A percentile compares a stretch with the other conserved stretches of the same genome.
These are phyloP conservation scores for Drosophila ambigua DNA, from an alignment of 1,140 invertebrate genomes.

Conservation along the genomic window DNA sequence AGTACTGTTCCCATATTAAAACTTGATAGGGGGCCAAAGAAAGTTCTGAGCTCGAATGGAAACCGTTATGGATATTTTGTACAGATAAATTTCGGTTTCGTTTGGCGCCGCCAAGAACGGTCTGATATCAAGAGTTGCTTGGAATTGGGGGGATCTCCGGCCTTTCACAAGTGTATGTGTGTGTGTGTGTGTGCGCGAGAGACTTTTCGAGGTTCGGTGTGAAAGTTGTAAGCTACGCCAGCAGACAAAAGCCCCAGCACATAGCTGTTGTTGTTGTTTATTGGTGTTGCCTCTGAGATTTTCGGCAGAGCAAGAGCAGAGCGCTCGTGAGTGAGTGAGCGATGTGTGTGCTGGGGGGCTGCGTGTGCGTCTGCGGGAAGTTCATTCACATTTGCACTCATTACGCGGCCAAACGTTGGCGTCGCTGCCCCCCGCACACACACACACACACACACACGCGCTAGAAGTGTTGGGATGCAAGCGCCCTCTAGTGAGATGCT, in stretches of 20 bases:
- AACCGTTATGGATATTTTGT: conserved; percentile 35
- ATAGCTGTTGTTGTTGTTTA: conserved; percentile 24
- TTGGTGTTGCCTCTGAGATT: conserved; percentile 47
- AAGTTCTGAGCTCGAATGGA: conserved; percentile 20
- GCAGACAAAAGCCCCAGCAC: conserved; percentile 47
- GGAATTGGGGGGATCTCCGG: conserved; percentile 18
- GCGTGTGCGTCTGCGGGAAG: conserved; percentile 74
- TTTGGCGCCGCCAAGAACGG: conserved; percentile 50
- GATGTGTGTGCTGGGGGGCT: conserved; percentile 24
- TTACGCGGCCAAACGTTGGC: conserved; percentile 64
- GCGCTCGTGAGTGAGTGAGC: conserved; percentile 19
- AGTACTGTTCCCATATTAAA: background rate
- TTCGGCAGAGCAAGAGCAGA: conserved; percentile 31
- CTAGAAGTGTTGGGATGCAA: too few species aligned
- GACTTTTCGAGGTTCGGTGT: conserved; percentile 59
- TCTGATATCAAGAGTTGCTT: conserved; percentile 39
- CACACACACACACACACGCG: too few species aligned
- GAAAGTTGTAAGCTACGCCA: conserved; percentile 67
- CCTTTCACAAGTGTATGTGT: conserved; percentile 52
- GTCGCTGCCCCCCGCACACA: conserved; percentile 33
- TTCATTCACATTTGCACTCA: conserved; percentile 82
- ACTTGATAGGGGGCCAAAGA: conserved; percentile 23
- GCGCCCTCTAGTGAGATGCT: too few species aligned
- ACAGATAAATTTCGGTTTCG: conserved; percentile 50
- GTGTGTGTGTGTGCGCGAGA: conserved; percentile 30